Conservation (phyloP, 2,888 invertebrate genomes). For the Lymantria monacha region DNA sequence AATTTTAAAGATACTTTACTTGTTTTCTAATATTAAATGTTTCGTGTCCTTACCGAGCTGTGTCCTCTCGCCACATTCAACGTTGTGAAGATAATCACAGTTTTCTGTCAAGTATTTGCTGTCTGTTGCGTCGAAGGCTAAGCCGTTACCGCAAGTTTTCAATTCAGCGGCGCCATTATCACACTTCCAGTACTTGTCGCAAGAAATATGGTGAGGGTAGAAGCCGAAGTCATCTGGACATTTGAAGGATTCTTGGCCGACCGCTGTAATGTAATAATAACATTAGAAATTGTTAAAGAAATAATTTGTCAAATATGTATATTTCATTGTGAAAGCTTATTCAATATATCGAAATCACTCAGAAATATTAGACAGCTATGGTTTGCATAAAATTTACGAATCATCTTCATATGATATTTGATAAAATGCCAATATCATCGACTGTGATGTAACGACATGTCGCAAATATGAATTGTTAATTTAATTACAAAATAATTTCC, state of each 20-base stretch:
- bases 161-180: conserved; percentile 93
- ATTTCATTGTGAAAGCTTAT: conserved; percentile 1
- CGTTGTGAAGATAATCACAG: conserved; percentile 97
- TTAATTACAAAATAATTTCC: conserved; percentile 62
- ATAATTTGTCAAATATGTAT: neutral
- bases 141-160: conserved; percentile 96
- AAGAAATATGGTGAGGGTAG: conserved; percentile 94
- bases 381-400: conserved; percentile 6
- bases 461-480: conserved; percentile 65
- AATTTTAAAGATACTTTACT: too few species aligned
- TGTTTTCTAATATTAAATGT: too few species aligned
- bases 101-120: conserved; percentile 95
- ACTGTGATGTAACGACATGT: conserved; percentile 47
- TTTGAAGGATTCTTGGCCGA: conserved; percentile 92
- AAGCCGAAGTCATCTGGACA: conserved; percentile 97
- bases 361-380: neutral
- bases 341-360: neutral
- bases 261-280: conserved; percentile 75
- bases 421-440: conserved; percentile 48
- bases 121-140: conserved; percentile 95
- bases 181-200: conserved; percentile 98
- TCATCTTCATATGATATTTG: conserved; percentile 14
- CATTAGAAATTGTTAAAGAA: conserved; percentile 7
- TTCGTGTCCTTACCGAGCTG: conserved; percentile 86
- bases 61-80: conserved; percentile 94